Evolutionary conservation across 2,797 vertebrate species (phyloP).

Genomic region (Alauda arvensis): DNA sequence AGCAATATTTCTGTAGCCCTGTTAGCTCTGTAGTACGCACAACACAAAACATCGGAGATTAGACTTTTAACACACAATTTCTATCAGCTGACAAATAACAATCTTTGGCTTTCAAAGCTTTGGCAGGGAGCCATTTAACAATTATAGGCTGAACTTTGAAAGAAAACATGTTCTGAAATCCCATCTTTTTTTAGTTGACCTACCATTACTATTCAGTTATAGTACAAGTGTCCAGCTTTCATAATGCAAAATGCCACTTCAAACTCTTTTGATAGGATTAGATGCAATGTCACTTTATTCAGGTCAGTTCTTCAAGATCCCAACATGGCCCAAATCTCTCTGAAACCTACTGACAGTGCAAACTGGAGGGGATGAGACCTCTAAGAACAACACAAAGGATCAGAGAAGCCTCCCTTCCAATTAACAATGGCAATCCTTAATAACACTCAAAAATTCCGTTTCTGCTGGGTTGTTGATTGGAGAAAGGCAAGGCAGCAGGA

Average conservation of each 20-base stretch:
- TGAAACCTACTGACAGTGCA: neutral
- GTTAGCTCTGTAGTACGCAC: neutral
- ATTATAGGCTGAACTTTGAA: neutral
- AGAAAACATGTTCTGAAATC: conserved; percentile 19
- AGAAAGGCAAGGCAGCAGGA: neutral
- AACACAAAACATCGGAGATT: conserved; percentile 6
- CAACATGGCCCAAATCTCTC: neutral
- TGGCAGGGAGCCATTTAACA: conserved; percentile 33
- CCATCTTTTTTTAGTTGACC: conserved; percentile 14
- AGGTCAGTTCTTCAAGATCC: neutral
- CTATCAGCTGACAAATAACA: conserved; percentile 17
- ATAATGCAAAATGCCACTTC: neutral
- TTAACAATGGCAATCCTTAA: neutral
- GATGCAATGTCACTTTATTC: neutral
- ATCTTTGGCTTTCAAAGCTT: conserved; percentile 22
- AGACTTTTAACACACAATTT: conserved; percentile 22
- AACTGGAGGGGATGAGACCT: neutral
- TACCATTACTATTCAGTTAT: conserved; percentile 25
- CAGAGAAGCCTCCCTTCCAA: neutral
- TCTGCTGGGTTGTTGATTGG: neutral
- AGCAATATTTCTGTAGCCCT: neutral
- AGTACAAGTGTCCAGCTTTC: neutral
- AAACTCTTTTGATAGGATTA: neutral
- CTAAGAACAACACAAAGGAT: neutral
- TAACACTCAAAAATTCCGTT: neutral